A percentile compares a stretch with the other conserved stretches of the same genome.
Conservation (phyloP, 2,113 vertebrate genomes). For the Poecile atricapillus region DNA sequence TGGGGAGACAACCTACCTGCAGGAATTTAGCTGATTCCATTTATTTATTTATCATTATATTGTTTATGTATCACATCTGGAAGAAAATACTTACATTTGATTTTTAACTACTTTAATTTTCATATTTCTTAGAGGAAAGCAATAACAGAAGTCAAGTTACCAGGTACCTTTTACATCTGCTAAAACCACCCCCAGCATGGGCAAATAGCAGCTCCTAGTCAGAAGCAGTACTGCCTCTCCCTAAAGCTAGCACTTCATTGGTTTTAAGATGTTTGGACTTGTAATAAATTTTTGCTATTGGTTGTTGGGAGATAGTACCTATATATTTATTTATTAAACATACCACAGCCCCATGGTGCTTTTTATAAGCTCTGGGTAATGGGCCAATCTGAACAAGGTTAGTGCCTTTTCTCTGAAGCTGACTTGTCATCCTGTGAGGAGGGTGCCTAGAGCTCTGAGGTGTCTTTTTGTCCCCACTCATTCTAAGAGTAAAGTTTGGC, state of each 20-base stretch:
- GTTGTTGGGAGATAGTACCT: not conserved
- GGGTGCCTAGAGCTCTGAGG: not conserved
- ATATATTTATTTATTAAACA: not conserved
- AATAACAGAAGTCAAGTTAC: not conserved
- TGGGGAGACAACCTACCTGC: not conserved
- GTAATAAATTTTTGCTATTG: not conserved
- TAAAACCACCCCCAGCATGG: not conserved
- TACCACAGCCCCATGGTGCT: fast-evolving
- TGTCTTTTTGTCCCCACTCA: fast-evolving
- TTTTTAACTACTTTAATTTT: not conserved
- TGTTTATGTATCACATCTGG: not conserved
- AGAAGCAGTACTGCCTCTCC: not conserved
- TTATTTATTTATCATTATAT: not conserved
- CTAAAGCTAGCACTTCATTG: not conserved
- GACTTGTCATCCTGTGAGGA: not conserved
- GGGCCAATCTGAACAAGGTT: not conserved
- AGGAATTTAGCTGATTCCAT: not conserved
- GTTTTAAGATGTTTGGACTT: not conserved
- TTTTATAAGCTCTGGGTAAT: not conserved
- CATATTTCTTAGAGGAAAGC: not conserved
- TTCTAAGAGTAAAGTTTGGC: not conserved
- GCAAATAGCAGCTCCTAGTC: not conserved
- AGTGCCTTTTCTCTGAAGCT: not conserved
- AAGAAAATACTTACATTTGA: not conserved
- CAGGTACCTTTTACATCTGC: not conserved